Percentiles rank a stretch among this genome's conserved stretches.
phyloP scores from a whole-genome alignment of 2,888 invertebrate species.

The Apamea epomidion region DNA sequence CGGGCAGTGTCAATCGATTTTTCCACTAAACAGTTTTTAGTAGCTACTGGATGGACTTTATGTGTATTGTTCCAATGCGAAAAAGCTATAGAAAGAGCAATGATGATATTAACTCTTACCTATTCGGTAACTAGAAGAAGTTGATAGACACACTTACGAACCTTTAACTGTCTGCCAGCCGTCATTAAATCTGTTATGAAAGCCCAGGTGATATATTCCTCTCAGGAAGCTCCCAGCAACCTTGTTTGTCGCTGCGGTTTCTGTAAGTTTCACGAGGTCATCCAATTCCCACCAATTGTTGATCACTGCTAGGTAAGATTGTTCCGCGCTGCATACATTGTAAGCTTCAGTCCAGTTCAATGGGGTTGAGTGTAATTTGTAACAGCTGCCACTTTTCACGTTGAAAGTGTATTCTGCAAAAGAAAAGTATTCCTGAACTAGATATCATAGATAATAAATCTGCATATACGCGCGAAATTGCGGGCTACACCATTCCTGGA shows the following conservation, averaged over 20 bases:
- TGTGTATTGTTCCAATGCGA: background rate
- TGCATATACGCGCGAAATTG: background rate
- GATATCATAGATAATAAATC: background rate
- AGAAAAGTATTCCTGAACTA: background rate
- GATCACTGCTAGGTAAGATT: slow-evolving; percentile 34
- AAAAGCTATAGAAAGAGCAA: background rate
- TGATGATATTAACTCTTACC: background rate
- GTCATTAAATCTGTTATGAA: slow-evolving; percentile 32
- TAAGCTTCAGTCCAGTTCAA: slow-evolving; percentile 45
- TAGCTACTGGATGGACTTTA: too few relatives aligned
- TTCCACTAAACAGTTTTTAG: background rate
- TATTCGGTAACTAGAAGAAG: background rate
- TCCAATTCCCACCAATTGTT: slow-evolving; percentile 14
- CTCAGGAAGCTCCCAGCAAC: slow-evolving; percentile 19
- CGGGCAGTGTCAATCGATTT: too few relatives aligned
- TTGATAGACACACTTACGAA: background rate
- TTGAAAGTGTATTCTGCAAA: slow-evolving; percentile 16
- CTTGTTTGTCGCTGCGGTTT: background rate
- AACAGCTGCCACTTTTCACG: slow-evolving; percentile 11
- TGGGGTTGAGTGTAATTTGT: slow-evolving; percentile 28
- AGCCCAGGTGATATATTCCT: slow-evolving; percentile 37
- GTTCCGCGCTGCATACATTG: slow-evolving; percentile 34
- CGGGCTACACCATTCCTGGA: background rate
- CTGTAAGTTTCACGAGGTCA: slow-evolving; percentile 11
- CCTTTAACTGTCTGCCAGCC: slow-evolving; percentile 40